A percentile compares a stretch with the other conserved stretches of the same genome.
These are phyloP conservation scores for Macrostomum lignano DNA, from an alignment of 1,140 invertebrate species.

Conservation along the genomic window DNA sequence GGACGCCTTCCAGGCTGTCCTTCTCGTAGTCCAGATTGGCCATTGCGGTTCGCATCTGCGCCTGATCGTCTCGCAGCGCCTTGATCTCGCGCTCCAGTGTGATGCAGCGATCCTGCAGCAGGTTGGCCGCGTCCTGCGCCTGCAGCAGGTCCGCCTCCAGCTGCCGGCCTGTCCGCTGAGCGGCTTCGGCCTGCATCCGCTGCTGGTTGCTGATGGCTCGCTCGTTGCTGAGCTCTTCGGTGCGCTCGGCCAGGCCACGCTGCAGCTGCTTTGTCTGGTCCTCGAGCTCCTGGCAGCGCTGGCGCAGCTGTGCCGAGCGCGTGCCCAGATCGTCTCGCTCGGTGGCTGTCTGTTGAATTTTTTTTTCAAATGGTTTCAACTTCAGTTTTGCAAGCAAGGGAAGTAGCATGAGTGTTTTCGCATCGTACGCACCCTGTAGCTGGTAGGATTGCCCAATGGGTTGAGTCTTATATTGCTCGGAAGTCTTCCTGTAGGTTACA, in stretches of 20 bases:
- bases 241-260: constrained; percentile 13
- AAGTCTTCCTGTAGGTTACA: no score
- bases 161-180: constrained; percentile 13
- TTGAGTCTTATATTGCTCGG: no score
- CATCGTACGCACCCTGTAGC: no score
- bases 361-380: no score
- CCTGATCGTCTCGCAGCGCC: constrained; percentile 9
- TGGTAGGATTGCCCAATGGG: no score
- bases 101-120: no score
- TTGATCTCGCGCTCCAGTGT: constrained; percentile 14
- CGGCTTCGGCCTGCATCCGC: constrained; percentile 13
- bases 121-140: constrained; percentile 11
- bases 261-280: constrained; percentile 12
- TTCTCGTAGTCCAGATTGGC: constrained; percentile 21
- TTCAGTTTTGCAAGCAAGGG: constrained; percentile 6
- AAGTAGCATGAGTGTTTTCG: no score
- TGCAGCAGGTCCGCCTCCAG: no score
- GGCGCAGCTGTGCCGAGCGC: constrained; percentile 13
- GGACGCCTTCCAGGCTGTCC: constrained; percentile 17
- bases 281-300: constrained; percentile 14
- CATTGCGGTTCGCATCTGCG: constrained; percentile 14
- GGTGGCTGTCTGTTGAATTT: constrained; percentile 14
- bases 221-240: constrained; percentile 8
- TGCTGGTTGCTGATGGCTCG: constrained; percentile 9
- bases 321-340: constrained; percentile 14